A percentile compares a stretch with the other conserved stretches of the same genome.
Evolutionary conservation across 2,113 vertebrate species (phyloP).

Genomic region (Dipodomys stephensi): DNA sequence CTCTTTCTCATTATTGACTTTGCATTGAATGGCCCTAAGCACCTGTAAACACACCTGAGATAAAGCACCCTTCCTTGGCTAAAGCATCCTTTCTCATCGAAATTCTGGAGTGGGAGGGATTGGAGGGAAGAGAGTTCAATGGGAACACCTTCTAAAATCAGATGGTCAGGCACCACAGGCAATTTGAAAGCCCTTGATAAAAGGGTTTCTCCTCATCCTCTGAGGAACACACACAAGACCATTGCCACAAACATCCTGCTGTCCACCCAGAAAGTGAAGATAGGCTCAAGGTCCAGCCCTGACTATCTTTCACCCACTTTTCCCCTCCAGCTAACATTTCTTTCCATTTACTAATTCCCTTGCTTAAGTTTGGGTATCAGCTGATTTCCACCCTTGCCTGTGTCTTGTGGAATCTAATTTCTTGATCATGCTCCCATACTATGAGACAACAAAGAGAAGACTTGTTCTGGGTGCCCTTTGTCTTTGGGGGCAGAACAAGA

Average conservation of each 20-base stretch:
- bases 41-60: background rate
- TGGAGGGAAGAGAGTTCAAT: background rate
- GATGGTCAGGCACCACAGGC: background rate
- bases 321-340: background rate
- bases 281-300: accelerated
- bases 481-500: background rate
- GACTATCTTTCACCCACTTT: background rate
- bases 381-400: background rate
- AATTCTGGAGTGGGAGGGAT: background rate
- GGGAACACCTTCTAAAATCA: background rate
- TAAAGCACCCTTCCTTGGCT: background rate
- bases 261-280: background rate
- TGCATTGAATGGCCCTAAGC: background rate
- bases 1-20: background rate
- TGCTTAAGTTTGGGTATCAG: background rate
- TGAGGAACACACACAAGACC: background rate
- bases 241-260: background rate
- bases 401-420: background rate
- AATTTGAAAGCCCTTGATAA: background rate
- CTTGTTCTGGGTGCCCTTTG: background rate
- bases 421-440: background rate
- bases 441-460: background rate
- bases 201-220: background rate
- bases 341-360: background rate
- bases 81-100: background rate